phyloP scores from a whole-genome alignment of 2,113 vertebrate genomes.

The Podarcis raffonei region DNA sequence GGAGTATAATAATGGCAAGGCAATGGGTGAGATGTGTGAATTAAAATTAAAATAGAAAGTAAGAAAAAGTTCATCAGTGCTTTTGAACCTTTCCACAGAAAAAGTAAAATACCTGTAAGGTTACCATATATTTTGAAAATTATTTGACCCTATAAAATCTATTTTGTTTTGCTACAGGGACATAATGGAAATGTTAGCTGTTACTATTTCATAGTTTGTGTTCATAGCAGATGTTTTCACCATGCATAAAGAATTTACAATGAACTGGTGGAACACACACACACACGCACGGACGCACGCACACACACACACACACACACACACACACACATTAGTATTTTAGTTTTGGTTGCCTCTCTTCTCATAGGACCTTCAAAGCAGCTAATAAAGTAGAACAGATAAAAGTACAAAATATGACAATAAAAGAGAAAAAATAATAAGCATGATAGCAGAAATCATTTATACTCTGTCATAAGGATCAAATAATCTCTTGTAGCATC shows the following conservation, averaged over 20 bases:
- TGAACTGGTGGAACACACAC: background rate
- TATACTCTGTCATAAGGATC: too few species aligned
- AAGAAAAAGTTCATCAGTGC: background rate
- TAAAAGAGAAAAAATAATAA: background rate
- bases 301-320: too few species aligned
- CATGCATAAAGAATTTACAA: background rate
- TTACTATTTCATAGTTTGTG: background rate
- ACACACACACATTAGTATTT: too few species aligned
- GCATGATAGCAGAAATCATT: too few species aligned
- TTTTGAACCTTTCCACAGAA: background rate
- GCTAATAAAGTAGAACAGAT: background rate
- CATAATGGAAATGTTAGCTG: background rate
- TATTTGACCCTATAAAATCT: background rate
- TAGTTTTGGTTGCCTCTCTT: background rate
- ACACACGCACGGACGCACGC: too few species aligned
- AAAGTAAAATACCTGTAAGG: background rate
- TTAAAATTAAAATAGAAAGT: constrained; percentile 40
- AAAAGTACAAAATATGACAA: background rate
- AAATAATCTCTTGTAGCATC: too few species aligned
- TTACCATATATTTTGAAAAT: background rate
- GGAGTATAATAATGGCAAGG: constrained; percentile 29
- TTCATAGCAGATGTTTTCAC: background rate
- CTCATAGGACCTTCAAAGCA: background rate
- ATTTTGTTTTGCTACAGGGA: background rate
- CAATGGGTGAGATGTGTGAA: constrained; percentile 8